These are phyloP conservation scores for Picathartes gymnocephalus DNA, from an alignment of 2,113 vertebrate species.

Conservation along the genomic window DNA sequence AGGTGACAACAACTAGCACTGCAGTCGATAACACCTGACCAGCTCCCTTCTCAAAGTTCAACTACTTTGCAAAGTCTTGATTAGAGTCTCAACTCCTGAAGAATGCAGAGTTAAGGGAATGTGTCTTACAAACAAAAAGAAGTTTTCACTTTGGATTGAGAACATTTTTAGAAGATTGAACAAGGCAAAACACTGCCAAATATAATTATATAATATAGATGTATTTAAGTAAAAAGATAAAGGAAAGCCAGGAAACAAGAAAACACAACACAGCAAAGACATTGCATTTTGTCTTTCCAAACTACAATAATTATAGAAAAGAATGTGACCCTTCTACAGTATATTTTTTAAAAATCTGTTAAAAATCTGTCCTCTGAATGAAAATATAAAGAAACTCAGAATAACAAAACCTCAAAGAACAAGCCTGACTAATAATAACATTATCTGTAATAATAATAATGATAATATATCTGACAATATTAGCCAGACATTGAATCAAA, in stretches of 20 bases:
- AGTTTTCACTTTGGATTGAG: neutral
- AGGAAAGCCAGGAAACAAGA: neutral
- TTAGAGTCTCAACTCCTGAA: neutral
- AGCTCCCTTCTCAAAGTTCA: neutral
- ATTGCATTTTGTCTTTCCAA: neutral
- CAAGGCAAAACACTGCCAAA: neutral
- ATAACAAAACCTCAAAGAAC: neutral
- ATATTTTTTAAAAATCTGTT: neutral
- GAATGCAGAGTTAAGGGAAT: neutral
- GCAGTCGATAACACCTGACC: neutral
- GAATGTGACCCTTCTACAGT: neutral
- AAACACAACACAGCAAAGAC: neutral
- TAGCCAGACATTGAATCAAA: neutral
- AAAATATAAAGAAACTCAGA: neutral
- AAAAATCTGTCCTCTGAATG: neutral
- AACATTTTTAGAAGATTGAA: neutral
- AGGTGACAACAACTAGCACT: neutral
- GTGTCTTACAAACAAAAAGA: neutral
- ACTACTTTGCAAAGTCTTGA: neutral
- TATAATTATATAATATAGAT: neutral
- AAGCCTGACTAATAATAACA: neutral
- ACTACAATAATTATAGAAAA: neutral
- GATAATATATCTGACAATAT: neutral
- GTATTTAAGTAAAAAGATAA: neutral
- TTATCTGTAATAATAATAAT: no score